phyloP scores from a whole-genome alignment of 2,797 vertebrate species.

The Propithecus perrieri region DNA sequence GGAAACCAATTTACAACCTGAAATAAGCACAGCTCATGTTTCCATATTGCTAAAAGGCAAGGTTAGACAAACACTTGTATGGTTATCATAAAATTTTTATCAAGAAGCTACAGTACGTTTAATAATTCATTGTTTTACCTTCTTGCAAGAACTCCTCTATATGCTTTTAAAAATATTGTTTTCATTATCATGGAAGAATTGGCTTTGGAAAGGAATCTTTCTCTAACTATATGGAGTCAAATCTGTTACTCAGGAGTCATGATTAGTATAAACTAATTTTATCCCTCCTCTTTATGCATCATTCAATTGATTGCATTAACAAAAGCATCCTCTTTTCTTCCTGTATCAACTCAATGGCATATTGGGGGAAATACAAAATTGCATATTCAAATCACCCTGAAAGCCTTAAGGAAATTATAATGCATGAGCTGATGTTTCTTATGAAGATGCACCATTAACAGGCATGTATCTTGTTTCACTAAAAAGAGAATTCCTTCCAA shows the following conservation, averaged over 20 bases:
- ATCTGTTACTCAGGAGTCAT: slow-evolving; percentile 43
- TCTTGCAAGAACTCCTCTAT: slow-evolving; percentile 64
- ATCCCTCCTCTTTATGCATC: slow-evolving; percentile 36
- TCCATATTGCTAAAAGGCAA: slow-evolving; percentile 71
- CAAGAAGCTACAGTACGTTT: slow-evolving; percentile 76
- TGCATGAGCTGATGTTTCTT: background rate
- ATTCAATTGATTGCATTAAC: slow-evolving; percentile 42
- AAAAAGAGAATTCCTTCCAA: background rate
- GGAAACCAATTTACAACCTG: slow-evolving; percentile 76
- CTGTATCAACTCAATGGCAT: background rate
- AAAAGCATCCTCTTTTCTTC: background rate
- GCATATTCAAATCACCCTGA: slow-evolving; percentile 9
- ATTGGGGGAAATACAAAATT: slow-evolving; percentile 37
- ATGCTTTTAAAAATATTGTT: slow-evolving; percentile 63
- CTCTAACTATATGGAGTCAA: background rate
- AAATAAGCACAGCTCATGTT: slow-evolving; percentile 76
- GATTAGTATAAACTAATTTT: slow-evolving; percentile 67
- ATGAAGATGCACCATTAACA: background rate
- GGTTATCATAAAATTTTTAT: slow-evolving; percentile 78
- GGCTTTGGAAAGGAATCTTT: slow-evolving; percentile 68
- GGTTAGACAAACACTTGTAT: slow-evolving; percentile 62
- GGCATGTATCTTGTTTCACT: background rate
- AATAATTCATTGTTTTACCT: slow-evolving; percentile 76
- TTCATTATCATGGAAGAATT: slow-evolving; percentile 51
- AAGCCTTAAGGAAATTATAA: slow-evolving; percentile 20